A percentile compares a stretch with the other conserved stretches of the same genome.
Evolutionary conservation across 2,113 vertebrate genomes (phyloP).

Genomic region (Oreochromis tanganicae): DNA sequence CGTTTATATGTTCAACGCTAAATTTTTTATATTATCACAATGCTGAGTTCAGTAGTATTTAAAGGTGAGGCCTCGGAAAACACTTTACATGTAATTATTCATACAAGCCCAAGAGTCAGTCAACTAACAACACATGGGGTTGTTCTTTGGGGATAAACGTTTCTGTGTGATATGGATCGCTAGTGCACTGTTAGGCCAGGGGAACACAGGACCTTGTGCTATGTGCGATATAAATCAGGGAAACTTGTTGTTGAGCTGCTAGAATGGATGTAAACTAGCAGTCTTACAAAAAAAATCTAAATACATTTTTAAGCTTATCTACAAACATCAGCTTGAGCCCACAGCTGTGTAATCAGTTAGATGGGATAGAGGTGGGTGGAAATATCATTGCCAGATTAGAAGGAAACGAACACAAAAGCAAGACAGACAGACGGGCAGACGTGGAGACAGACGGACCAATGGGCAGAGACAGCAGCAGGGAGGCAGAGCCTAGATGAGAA

Average conservation of each 20-base stretch:
- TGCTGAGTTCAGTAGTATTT: neutral
- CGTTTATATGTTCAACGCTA: neutral
- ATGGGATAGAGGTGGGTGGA: neutral
- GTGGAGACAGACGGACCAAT: neutral
- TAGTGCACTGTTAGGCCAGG: neutral
- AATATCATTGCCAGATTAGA: neutral
- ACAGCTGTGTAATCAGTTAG: neutral
- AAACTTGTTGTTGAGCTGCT: neutral
- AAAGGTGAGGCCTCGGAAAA: neutral
- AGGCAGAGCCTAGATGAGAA: neutral
- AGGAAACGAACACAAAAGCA: neutral
- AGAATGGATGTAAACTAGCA: neutral
- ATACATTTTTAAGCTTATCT: neutral
- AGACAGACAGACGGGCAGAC: neutral
- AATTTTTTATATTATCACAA: neutral
- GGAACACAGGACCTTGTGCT: neutral
- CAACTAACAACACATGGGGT: neutral
- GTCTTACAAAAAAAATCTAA: neutral
- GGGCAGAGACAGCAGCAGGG: neutral
- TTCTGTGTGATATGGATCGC: neutral
- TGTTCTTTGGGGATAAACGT: neutral
- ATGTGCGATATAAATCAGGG: accelerated
- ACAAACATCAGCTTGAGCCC: neutral
- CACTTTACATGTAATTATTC: neutral
- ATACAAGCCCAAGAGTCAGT: neutral